A percentile compares a stretch with the other conserved stretches of the same genome.
phyloP scores from a whole-genome alignment of 2,113 vertebrate genomes.

The Poeciliopsis occidentalis region DNA sequence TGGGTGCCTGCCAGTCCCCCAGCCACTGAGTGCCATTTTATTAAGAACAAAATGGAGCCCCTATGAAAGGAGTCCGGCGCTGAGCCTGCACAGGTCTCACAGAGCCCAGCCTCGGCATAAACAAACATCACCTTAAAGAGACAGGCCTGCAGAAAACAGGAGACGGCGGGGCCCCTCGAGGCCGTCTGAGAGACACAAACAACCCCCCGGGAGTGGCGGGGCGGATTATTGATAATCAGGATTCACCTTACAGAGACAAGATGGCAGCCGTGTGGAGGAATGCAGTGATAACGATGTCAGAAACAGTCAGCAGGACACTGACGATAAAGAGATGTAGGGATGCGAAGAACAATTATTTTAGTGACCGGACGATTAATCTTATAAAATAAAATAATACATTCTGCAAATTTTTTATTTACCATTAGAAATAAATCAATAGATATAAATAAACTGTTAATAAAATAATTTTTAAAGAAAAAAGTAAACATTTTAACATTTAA shows the following conservation, averaged over 20 bases:
- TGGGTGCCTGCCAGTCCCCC: constrained; percentile 83
- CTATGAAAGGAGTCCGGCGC: constrained; percentile 80
- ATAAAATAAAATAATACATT: too few species aligned
- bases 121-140: constrained; percentile 79
- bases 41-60: constrained; percentile 83
- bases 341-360: too few species aligned
- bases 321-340: background rate
- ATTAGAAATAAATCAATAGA: too few species aligned
- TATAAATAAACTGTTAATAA: too few species aligned
- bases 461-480: too few species aligned
- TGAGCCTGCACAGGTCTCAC: constrained; percentile 76
- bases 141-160: constrained; percentile 70
- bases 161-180: constrained; percentile 51
- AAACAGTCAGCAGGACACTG: background rate
- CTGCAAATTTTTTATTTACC: too few species aligned
- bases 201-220: constrained; percentile 22
- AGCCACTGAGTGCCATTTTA: constrained; percentile 79
- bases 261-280: background rate
- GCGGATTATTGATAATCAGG: constrained; percentile 28
- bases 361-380: too few species aligned
- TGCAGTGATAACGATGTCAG: background rate
- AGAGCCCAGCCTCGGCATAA: constrained; percentile 70
- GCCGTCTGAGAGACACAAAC: constrained; percentile 36
- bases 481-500: too few species aligned
- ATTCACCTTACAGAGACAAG: constrained; percentile 24